Evolutionary conservation across 1,140 invertebrate genomes (phyloP).

Genomic region (Chelonus insularis): DNA sequence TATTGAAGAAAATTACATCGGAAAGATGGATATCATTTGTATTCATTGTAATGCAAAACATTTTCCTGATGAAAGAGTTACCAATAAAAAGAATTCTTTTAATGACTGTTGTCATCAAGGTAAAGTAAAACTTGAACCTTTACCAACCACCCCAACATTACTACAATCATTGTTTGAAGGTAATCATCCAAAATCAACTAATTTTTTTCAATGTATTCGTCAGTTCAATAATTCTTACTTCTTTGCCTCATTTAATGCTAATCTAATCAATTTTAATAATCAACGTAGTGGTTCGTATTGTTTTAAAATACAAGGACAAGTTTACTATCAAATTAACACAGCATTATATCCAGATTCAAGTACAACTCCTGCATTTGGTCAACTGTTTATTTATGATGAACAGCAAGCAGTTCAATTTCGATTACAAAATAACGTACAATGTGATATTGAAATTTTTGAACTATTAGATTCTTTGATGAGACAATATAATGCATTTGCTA

Average conservation of each 20-base stretch:
- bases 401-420: background rate
- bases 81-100: conserved; percentile 8
- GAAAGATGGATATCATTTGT: conserved; percentile 3
- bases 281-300: conserved; percentile 9
- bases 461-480: conserved; percentile 7
- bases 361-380: conserved; percentile 6
- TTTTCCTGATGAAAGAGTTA: conserved; percentile 13
- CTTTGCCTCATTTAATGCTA: conserved; percentile 21
- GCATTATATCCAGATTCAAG: background rate
- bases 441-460: background rate
- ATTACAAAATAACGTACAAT: background rate
- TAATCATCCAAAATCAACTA: conserved; percentile 8
- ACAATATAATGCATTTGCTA: conserved; percentile 12
- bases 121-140: background rate
- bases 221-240: conserved; percentile 8
- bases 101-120: conserved; percentile 22
- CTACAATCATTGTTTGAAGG: conserved; percentile 10
- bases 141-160: background rate
- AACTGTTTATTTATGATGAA: conserved; percentile 14
- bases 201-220: conserved; percentile 19
- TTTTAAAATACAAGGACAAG: conserved; percentile 16
- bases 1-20: conserved; percentile 2
- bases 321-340: conserved; percentile 1
- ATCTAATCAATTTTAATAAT: conserved; percentile 11
- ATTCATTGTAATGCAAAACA: conserved; percentile 13